Conservation (phyloP, 1,140 invertebrate species). For the Drosophila repleta region DNA sequence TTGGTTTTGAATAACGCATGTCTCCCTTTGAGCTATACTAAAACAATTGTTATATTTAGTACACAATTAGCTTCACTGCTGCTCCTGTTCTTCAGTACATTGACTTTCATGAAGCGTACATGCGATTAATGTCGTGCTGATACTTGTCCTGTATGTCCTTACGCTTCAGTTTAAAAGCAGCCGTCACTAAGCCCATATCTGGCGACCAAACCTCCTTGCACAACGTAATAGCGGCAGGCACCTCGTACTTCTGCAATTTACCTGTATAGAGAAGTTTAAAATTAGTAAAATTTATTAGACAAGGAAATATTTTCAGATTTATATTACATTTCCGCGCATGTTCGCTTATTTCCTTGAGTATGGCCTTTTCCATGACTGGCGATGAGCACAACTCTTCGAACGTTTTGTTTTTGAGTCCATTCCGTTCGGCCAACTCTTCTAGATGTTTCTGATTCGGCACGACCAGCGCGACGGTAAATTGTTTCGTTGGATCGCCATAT, state of each 20-base stretch:
- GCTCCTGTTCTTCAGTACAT: constrained; percentile 57
- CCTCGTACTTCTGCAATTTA: constrained; percentile 94
- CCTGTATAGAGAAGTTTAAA: constrained; percentile 84
- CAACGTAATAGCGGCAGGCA: constrained; percentile 95
- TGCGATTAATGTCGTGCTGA: constrained; percentile 94
- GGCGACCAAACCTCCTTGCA: constrained; percentile 97
- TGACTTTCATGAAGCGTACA: constrained; percentile 94
- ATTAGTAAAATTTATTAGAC: not conserved
- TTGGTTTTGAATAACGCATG: constrained; percentile 53
- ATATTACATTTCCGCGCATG: constrained; percentile 92
- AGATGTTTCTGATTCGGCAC: constrained; percentile 92
- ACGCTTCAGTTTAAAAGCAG: constrained; percentile 98
- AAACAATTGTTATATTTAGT: constrained; percentile 38
- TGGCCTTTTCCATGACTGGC: constrained; percentile 89
- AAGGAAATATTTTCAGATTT: not conserved
- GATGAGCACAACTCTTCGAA: constrained; percentile 91
- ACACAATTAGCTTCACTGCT: constrained; percentile 50
- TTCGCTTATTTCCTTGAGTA: constrained; percentile 90
- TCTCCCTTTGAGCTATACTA: constrained; percentile 49
- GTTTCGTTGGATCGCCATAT: constrained; percentile 93
- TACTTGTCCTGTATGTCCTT: constrained; percentile 97
- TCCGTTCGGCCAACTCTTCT: constrained; percentile 87
- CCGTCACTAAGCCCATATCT: constrained; percentile 97
- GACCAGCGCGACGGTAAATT: constrained; percentile 94
- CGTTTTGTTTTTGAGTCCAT: constrained; percentile 86